These are phyloP conservation scores for Ciona savignyi DNA, from an alignment of 23 tunicate species.

Conservation along the genomic window DNA sequence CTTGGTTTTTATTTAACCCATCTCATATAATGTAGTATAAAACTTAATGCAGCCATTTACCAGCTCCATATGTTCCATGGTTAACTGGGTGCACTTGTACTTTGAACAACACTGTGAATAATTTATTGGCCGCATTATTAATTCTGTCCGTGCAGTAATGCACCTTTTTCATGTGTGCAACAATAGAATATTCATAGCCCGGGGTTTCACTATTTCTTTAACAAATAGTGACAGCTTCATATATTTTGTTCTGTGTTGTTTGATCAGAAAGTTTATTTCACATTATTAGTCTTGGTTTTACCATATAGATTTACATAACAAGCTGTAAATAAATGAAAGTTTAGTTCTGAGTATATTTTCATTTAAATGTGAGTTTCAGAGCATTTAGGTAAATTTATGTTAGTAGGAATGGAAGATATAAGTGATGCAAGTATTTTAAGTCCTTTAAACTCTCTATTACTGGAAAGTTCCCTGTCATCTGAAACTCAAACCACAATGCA, in stretches of 20 bases:
- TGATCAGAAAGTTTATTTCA: not conserved
- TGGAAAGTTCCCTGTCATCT: not conserved
- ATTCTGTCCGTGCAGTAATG: not conserved
- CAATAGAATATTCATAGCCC: not conserved
- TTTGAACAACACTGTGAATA: not conserved
- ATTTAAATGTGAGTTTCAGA: too few species aligned
- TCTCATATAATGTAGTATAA: too few species aligned
- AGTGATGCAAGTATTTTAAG: not conserved
- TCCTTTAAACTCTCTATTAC: not conserved
- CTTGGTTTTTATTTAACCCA: too few species aligned
- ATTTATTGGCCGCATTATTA: not conserved
- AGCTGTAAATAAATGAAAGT: too few species aligned
- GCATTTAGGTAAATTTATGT: too few species aligned
- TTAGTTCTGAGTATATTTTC: too few species aligned
- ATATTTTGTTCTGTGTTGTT: not conserved
- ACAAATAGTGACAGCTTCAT: not conserved
- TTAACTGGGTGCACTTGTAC: not conserved
- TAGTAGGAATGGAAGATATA: not conserved
- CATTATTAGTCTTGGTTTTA: too few species aligned
- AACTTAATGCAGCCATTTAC: too few species aligned
- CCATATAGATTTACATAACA: too few species aligned
- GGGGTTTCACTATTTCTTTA: not conserved
- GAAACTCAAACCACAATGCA: slow-evolving; percentile 29
- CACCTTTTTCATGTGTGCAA: not conserved
- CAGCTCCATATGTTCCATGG: too few species aligned